These are phyloP conservation scores for Danio jaintianensis DNA, from an alignment of 2,797 vertebrate species.

Conservation along the genomic window DNA sequence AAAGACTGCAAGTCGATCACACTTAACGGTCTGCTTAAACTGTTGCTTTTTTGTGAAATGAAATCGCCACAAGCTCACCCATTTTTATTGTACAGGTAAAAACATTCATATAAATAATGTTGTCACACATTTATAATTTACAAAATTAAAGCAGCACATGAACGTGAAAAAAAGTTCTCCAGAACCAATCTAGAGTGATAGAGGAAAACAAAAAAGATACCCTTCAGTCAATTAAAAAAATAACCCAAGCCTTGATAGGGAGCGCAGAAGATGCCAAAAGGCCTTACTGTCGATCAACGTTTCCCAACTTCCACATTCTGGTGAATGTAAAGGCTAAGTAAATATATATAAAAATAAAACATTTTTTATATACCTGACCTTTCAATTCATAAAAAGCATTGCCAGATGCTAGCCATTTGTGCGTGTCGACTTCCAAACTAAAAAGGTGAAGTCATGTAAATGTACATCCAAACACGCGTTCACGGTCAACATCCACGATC, in stretches of 20 bases:
- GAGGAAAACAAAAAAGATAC: constrained; percentile 22
- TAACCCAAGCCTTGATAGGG: neutral
- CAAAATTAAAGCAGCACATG: constrained; percentile 79
- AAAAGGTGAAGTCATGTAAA: constrained; percentile 28
- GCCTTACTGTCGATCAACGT: neutral
- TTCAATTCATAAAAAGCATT: constrained; percentile 70
- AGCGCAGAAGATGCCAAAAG: neutral
- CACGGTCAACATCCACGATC: constrained; percentile 17
- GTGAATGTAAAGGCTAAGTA: constrained; percentile 63
- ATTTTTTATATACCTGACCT: constrained; percentile 72
- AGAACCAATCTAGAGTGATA: constrained; percentile 68
- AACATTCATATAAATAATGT: constrained; percentile 73
- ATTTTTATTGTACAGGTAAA: constrained; percentile 82
- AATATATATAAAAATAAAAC: constrained; percentile 76
- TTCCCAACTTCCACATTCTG: constrained; percentile 1
- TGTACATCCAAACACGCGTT: constrained; percentile 46
- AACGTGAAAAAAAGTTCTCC: constrained; percentile 74
- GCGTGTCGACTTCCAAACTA: constrained; percentile 52
- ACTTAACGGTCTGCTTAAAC: constrained; percentile 71
- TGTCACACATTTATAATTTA: constrained; percentile 85
- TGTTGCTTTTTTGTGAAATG: constrained; percentile 63
- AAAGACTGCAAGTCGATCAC: constrained; percentile 64
- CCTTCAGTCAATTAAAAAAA: constrained; percentile 34
- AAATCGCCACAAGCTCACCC: constrained; percentile 58
- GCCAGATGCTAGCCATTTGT: constrained; percentile 72